A percentile compares a stretch with the other conserved stretches of the same genome.
phyloP scores from a whole-genome alignment of 1,140 invertebrate species.

The Holotrichia oblita region DNA sequence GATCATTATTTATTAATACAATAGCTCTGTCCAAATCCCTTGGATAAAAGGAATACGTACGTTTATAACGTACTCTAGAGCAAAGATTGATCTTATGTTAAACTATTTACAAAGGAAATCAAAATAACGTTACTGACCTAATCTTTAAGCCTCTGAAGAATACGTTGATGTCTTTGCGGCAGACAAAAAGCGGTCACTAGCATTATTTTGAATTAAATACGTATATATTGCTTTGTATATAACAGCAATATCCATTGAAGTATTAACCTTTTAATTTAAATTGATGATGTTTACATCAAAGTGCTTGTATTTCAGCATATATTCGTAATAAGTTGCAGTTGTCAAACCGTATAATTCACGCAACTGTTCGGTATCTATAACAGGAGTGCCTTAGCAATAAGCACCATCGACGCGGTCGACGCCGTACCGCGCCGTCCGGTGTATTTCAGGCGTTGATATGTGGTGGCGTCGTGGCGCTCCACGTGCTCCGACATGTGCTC shows the following conservation, averaged over 20 bases:
- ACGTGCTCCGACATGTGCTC: slow-evolving; percentile 39
- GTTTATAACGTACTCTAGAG: no score
- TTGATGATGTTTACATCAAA: slow-evolving; percentile 13
- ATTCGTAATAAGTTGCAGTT: slow-evolving; percentile 30
- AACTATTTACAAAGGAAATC: no score
- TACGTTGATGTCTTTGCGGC: no score
- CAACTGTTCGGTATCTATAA: slow-evolving; percentile 36
- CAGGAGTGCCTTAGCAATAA: not conserved
- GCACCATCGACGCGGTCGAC: slow-evolving; percentile 16
- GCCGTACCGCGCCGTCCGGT: slow-evolving; percentile 34
- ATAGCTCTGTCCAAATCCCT: no score
- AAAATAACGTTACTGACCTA: no score
- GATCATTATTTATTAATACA: no score
- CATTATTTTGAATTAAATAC: no score
- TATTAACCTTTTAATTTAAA: not conserved
- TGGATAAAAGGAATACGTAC: no score
- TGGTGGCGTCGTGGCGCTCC: slow-evolving; percentile 43
- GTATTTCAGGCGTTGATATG: slow-evolving; percentile 44
- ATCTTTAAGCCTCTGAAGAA: no score
- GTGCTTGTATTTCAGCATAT: not conserved
- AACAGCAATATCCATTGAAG: not conserved
- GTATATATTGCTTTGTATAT: no score
- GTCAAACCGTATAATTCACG: slow-evolving; percentile 38
- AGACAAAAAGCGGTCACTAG: no score
- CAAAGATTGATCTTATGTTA: no score